Evolutionary conservation across 2,797 vertebrate genomes (phyloP).

Genomic region (Amblyraja radiata): DNA sequence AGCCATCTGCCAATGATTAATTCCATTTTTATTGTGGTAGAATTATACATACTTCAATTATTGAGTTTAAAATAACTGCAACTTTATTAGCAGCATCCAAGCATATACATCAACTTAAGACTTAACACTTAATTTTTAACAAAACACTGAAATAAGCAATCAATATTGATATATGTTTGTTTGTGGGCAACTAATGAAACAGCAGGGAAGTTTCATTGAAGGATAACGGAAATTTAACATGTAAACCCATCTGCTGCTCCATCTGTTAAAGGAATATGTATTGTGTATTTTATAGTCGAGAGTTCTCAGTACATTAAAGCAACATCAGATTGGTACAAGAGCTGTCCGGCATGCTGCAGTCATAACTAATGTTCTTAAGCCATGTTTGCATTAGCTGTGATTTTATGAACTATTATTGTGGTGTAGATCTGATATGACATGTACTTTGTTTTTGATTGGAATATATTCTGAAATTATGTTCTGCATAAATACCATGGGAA

Average conservation of each 20-base stretch:
- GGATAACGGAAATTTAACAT: constrained; percentile 61
- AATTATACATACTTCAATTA: not conserved
- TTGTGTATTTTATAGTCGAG: constrained; percentile 37
- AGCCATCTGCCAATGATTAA: not conserved
- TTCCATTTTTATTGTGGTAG: not conserved
- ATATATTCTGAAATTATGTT: not conserved
- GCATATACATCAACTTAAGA: not conserved
- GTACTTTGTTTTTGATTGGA: not conserved
- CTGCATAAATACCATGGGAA: not conserved
- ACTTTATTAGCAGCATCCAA: not conserved
- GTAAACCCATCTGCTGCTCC: constrained; percentile 82
- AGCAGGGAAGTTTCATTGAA: constrained; percentile 53
- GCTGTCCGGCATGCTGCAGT: constrained; percentile 67
- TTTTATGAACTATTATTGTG: not conserved
- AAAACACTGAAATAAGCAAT: not conserved
- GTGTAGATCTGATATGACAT: not conserved
- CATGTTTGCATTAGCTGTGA: not conserved
- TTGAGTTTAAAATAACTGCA: not conserved
- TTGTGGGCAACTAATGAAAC: constrained; percentile 44
- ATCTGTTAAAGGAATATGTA: constrained; percentile 62
- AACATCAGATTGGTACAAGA: constrained; percentile 51
- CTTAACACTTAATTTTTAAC: not conserved
- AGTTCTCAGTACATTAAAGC: constrained; percentile 51
- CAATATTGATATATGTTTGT: constrained; percentile 41
- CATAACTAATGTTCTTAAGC: not conserved